These are phyloP conservation scores for Campaea margaritaria DNA, from an alignment of 2,888 invertebrate species.

Conservation along the genomic window DNA sequence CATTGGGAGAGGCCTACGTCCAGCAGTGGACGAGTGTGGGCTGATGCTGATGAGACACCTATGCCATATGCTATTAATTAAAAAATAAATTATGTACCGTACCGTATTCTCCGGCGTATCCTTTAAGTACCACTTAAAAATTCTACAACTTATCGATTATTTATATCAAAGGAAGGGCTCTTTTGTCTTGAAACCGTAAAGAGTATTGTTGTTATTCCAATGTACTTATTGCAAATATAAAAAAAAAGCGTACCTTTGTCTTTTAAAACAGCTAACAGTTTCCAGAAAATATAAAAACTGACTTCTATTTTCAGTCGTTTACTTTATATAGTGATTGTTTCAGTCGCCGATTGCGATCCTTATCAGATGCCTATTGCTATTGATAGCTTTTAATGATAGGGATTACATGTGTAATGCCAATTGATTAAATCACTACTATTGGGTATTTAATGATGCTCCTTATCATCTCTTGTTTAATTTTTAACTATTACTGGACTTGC, in stretches of 20 bases:
- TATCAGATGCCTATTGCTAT: constrained; percentile 24
- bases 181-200: background rate
- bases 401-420: constrained; percentile 24
- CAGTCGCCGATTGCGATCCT: constrained; percentile 13
- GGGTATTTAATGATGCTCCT: too few species aligned
- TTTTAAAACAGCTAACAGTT: constrained; percentile 4
- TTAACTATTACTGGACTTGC: too few species aligned
- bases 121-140: too few species aligned
- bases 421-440: constrained; percentile 30
- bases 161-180: background rate
- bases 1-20: too few species aligned
- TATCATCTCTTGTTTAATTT: too few species aligned
- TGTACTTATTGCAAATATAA: background rate
- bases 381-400: too few species aligned
- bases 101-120: too few species aligned
- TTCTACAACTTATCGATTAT: background rate
- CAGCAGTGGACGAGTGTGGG: too few species aligned
- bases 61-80: too few species aligned
- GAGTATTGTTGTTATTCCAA: background rate
- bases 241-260: constrained; percentile 20
- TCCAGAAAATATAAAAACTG: constrained; percentile 15
- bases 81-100: too few species aligned
- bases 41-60: too few species aligned
- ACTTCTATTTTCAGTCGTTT: background rate
- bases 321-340: constrained; percentile 15